A percentile compares a stretch with the other conserved stretches of the same genome.
phyloP scores from a whole-genome alignment of 1,140 invertebrate species.

The Drosophila pallidifrons region DNA sequence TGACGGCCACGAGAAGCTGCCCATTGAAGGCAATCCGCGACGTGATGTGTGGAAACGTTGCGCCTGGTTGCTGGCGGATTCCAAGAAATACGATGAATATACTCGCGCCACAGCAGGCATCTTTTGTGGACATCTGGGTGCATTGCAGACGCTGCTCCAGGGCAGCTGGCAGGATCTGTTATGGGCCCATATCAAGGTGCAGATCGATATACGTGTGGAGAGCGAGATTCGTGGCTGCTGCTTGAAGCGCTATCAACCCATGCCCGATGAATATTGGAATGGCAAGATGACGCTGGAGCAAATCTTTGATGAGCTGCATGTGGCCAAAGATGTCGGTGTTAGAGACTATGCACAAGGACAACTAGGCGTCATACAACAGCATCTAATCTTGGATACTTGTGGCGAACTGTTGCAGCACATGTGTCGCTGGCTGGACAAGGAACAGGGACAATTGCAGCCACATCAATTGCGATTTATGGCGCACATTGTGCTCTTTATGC shows the following conservation, averaged over 20 bases:
- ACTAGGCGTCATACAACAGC: conserved; percentile 91
- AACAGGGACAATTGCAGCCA: conserved; percentile 84
- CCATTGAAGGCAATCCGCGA: conserved; percentile 93
- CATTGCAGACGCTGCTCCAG: conserved; percentile 90
- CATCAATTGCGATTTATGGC: conserved; percentile 90
- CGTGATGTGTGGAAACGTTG: conserved; percentile 96
- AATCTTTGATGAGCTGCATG: conserved; percentile 88
- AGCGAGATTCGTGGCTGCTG: conserved; percentile 86
- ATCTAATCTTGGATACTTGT: conserved; percentile 91
- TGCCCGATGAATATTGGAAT: conserved; percentile 93
- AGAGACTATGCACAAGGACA: conserved; percentile 86
- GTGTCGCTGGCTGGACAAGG: conserved; percentile 84
- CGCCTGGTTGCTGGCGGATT: conserved; percentile 90
- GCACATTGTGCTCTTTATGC: conserved; percentile 93
- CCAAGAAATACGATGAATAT: conserved; percentile 86
- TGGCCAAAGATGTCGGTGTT: conserved; percentile 86
- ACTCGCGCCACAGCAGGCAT: conserved; percentile 90
- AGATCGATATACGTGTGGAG: conserved; percentile 95
- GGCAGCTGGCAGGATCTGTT: conserved; percentile 94
- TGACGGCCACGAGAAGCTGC: conserved; percentile 83
- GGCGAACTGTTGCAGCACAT: conserved; percentile 88
- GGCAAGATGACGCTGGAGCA: conserved; percentile 90
- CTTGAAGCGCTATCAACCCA: conserved; percentile 86
- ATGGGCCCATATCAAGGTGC: conserved; percentile 94
- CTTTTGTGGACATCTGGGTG: conserved; percentile 93